Base-by-base conservation (phyloP, 2,797 vertebrate genomes). In the Eulemur coronatus region DNA sequence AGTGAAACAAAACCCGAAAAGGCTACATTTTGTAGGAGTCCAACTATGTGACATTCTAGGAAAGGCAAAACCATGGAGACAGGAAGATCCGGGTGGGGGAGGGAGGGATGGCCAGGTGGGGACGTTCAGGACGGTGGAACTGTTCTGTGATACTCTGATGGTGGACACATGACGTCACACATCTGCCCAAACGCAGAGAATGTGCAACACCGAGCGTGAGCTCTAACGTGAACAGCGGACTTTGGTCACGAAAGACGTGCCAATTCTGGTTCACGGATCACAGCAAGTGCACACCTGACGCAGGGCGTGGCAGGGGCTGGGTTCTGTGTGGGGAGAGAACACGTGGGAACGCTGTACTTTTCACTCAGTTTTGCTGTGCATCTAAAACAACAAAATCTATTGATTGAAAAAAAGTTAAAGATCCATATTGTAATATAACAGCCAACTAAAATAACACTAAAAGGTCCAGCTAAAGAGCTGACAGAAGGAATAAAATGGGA, bases 221-320 rank as follows among this genome's bases (percentile, higher is more conserved):
- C 22, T 10, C 2, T 2, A 1, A 55, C 0, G 48, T 73, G 28
- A 24, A 43, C 78, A 7, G 30, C 12, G 79, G 59, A 50, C 88
- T 84, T 14, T 6, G 82, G 41, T 0, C 1, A 20, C 33, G 4
- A 30, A 24, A 0, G 10, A 61, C 0, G 5, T 1, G 55, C 7
- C 4, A 13, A 5, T 2, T 2, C 2, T 8, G 14, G 82, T 7
- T 43, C 43, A 33, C 0, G 9, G 48, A 28, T 17, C 11, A 7
- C 0, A 9, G 11, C 17, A 13, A 2, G 11, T 0, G 15, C 30
- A 1, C 10, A 11, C 52, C 30, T 4, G 4, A 57, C 0, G 10
- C 20, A 6, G 91, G 70, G 8, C 0, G 13, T 1, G 78, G 38
- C 59, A 4, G 46, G 50, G 59, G 70, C 52, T 9, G 35, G 22